Evolutionary conservation across 2,113 vertebrate genomes (phyloP), one percentile per base, ranked within the genome.

Genomic region (Cisticola juncidis): DNA sequence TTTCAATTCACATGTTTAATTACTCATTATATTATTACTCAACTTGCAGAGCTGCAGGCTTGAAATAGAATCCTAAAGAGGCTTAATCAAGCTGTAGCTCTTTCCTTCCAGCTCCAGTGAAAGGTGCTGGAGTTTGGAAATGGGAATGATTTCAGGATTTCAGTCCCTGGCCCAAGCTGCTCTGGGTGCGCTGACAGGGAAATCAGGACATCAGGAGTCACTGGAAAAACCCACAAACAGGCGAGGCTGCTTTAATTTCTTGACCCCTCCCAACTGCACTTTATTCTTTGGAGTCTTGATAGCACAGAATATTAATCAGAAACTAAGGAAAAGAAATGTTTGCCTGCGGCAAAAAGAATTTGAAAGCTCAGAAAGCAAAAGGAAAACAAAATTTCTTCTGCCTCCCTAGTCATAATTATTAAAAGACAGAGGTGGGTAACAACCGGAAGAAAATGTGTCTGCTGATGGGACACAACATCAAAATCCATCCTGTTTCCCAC

Each of bases 1-100:
- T 95, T 87, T 92, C 85, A 94, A 92, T 91, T 85, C 73, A 64
- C 9, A n/a, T 65, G 16, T 70, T 86, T 88, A 90, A 92, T 95
- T 91, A 90, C 44, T 93, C 28, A 61, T 56, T 73, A n/a, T 71
- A 60, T 76, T 88, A 80, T 57, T 70, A 36, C 38, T 74, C 91
- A 68, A 35, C 26, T 81, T 74, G 14, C 50, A 66, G 31, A 88
- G 70, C 4, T 84, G 44, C 15, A 84, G 85, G 64, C 81, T 90
- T 68, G 72, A 86, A 60, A 84, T 73, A 68, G 45, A 47, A 93
- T 40, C 38, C 54, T 48, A 22, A 48, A 53, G 54, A 24, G 20
- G 17, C 68, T 58, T 64, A 94, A 86, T 62, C 70, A 56, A 65
- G 65, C 51, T 69, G 44, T 45, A 50, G 26, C n/a, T 42, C 78